Percentiles rank a stretch among this genome's conserved stretches.
These are phyloP conservation scores for Pseudeuparius sepicola DNA, from an alignment of 2,888 invertebrate species.

Conservation along the genomic window DNA sequence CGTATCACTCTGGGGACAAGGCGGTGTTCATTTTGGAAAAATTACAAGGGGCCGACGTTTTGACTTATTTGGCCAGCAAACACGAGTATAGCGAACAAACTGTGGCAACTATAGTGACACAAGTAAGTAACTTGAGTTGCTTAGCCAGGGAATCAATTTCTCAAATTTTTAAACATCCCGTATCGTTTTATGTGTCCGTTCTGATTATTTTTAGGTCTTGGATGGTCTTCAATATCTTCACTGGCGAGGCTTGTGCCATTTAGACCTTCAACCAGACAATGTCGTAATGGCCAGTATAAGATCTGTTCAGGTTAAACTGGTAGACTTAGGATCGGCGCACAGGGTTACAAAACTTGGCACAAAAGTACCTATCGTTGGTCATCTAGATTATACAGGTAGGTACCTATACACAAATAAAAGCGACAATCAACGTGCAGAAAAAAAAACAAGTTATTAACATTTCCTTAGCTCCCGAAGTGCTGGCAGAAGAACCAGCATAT, in stretches of 20 bases:
- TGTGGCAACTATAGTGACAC: slow-evolving; percentile 77
- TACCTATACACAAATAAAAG: slow-evolving; percentile 14
- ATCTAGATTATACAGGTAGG: slow-evolving; percentile 64
- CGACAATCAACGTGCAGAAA: too few relatives aligned
- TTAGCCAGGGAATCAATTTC: too few relatives aligned
- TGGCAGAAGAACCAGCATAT: slow-evolving; percentile 78
- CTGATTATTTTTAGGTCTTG: slow-evolving; percentile 44
- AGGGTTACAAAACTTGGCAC: slow-evolving; percentile 71
- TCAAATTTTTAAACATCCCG: too few relatives aligned
- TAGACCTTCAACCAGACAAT: slow-evolving; percentile 91
- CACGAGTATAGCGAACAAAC: slow-evolving; percentile 90
- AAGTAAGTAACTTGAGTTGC: too few relatives aligned
- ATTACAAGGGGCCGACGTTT: slow-evolving; percentile 82
- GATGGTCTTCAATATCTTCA: slow-evolving; percentile 92
- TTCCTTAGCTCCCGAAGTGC: slow-evolving; percentile 71
- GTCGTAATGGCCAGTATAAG: slow-evolving; percentile 83
- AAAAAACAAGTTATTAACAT: slow-evolving; percentile 1
- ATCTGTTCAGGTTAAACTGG: slow-evolving; percentile 77
- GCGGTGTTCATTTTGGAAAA: slow-evolving; percentile 71
- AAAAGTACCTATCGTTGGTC: slow-evolving; percentile 57
- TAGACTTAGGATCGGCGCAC: slow-evolving; percentile 85
- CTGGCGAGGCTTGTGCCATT: slow-evolving; percentile 82
- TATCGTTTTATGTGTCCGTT: background rate
- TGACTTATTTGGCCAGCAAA: slow-evolving; percentile 77
- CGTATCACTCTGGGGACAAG: slow-evolving; percentile 60